Evolutionary conservation across 2,888 invertebrate species (phyloP).

Genomic region (Dusona sp.): DNA sequence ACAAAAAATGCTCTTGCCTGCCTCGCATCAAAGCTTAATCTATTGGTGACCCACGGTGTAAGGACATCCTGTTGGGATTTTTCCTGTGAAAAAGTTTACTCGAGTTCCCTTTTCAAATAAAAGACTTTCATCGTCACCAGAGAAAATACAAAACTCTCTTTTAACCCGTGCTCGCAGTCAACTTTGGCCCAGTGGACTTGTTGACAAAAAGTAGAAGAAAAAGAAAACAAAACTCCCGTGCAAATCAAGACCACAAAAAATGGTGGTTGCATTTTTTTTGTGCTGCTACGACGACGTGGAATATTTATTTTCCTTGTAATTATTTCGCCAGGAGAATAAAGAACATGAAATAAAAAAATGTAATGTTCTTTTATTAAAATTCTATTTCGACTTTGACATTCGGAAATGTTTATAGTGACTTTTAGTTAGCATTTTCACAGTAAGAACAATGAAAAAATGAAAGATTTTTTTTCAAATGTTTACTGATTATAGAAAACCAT

Average conservation of each 20-base stretch:
- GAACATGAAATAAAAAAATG: not conserved
- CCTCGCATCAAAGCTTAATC: not conserved
- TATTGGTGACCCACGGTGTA: constrained; percentile 4
- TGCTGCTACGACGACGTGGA: not conserved
- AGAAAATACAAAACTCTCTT: constrained; percentile 27
- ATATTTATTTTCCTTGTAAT: not conserved
- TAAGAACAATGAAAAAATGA: not conserved
- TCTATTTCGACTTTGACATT: not conserved
- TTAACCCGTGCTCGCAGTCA: not conserved
- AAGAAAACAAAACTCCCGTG: not conserved
- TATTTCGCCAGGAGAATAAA: not conserved
- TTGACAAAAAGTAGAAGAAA: constrained; percentile 14
- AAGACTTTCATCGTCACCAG: constrained; percentile 33
- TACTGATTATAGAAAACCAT: too few relatives aligned
- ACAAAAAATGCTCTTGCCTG: constrained; percentile 15
- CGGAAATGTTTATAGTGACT: too few relatives aligned
- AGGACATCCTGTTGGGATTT: constrained; percentile 6
- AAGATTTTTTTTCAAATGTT: too few relatives aligned
- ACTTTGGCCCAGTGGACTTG: not conserved
- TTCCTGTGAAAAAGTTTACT: constrained; percentile 16
- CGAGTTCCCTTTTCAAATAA: constrained; percentile 23
- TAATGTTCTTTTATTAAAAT: not conserved
- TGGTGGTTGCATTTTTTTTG: not conserved
- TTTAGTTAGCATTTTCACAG: not conserved
- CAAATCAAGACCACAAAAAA: constrained; percentile 25